These are phyloP conservation scores for Oenanthe melanoleuca DNA, from an alignment of 2,113 vertebrate species.

Conservation along the genomic window DNA sequence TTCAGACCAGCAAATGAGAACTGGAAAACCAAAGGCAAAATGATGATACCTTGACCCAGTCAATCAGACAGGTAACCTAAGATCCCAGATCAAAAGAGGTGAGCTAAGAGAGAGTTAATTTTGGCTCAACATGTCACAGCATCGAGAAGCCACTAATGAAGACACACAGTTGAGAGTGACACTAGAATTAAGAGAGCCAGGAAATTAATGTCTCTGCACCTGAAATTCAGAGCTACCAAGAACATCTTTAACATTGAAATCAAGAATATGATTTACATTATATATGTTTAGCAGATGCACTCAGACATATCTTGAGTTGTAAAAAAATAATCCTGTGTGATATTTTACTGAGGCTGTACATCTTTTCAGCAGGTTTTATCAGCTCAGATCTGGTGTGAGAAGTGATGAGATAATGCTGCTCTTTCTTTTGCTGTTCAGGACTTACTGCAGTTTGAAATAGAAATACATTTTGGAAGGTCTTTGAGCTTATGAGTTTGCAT, in stretches of 20 bases:
- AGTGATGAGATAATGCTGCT: not conserved
- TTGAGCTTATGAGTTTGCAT: not conserved
- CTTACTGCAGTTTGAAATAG: not conserved
- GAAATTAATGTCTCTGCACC: not conserved
- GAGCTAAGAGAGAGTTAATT: not conserved
- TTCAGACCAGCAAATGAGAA: not conserved
- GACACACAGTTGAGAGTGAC: fast-evolving
- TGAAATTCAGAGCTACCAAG: not conserved
- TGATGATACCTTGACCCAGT: not conserved
- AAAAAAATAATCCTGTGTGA: not conserved
- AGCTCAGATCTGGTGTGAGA: not conserved
- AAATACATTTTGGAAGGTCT: not conserved
- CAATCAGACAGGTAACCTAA: not conserved
- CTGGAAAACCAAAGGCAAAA: not conserved
- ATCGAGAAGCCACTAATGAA: not conserved
- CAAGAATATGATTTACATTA: not conserved
- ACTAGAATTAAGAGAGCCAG: not conserved
- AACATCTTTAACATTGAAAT: not conserved
- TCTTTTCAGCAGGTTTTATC: not conserved
- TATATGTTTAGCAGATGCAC: not conserved
- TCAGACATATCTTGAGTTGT: not conserved
- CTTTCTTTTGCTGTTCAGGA: not conserved
- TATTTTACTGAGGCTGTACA: not conserved
- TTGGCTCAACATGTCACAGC: not conserved
- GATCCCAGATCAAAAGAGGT: not conserved